Conservation (phyloP, 1,140 invertebrate genomes). For the Procambarus virginalis region DNA sequence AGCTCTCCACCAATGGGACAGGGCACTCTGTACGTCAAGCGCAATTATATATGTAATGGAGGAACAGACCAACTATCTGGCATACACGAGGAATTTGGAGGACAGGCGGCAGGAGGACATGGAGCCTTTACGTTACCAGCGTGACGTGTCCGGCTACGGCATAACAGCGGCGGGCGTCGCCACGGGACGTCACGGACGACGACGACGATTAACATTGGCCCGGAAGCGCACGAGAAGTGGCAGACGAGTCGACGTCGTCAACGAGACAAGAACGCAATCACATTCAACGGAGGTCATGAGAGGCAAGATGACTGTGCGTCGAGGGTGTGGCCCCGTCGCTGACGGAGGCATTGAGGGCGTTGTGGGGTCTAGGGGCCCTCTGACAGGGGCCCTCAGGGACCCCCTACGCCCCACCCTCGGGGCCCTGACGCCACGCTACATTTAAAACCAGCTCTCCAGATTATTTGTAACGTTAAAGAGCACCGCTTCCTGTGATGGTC, state of each 20-base stretch:
- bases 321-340: neutral
- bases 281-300: neutral
- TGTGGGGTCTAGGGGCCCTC: neutral
- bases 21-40: neutral
- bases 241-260: neutral
- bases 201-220: too few relatives aligned
- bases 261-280: slow-evolving; percentile 8
- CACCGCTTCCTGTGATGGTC: neutral
- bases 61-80: neutral
- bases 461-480: neutral
- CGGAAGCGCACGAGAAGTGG: neutral
- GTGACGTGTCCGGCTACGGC: slow-evolving; percentile 33
- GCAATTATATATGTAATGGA: too few relatives aligned
- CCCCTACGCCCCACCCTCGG: neutral
- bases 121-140: neutral
- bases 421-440: neutral
- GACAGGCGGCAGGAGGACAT: neutral
- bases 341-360: neutral
- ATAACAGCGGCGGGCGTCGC: neutral
- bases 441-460: neutral
- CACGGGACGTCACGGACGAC: neutral
- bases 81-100: neutral
- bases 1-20: too few relatives aligned
- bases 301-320: slow-evolving; percentile 21
- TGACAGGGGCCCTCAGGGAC: neutral